These are phyloP conservation scores for Cryptotermes secundus DNA, from an alignment of 1,140 invertebrate genomes.

Conservation along the genomic window DNA sequence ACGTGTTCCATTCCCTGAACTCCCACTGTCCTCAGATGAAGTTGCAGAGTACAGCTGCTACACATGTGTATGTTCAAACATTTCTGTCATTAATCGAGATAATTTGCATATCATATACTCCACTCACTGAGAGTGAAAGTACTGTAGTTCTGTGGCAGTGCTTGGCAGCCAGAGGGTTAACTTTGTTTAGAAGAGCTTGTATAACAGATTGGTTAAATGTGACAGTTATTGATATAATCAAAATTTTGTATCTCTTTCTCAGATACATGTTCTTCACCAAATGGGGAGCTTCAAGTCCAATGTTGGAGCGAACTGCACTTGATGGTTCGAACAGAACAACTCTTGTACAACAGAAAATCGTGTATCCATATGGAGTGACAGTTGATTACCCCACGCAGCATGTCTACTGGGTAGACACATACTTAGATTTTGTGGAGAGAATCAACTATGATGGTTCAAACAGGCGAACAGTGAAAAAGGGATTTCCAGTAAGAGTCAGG, in stretches of 20 bases:
- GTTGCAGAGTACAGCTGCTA: too few relatives aligned
- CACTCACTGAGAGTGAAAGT: too few relatives aligned
- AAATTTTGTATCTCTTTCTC: constrained; percentile 24
- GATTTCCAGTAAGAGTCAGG: constrained; percentile 50
- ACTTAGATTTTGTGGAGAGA: constrained; percentile 70
- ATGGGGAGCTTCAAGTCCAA: constrained; percentile 60
- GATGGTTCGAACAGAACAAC: constrained; percentile 58
- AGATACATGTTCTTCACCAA: constrained; percentile 78
- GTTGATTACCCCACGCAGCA: constrained; percentile 70
- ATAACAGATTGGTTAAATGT: background rate
- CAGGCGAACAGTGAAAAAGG: constrained; percentile 63
- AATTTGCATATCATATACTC: too few relatives aligned
- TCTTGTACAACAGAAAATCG: constrained; percentile 63
- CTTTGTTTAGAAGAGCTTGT: too few relatives aligned
- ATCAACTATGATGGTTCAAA: constrained; percentile 68
- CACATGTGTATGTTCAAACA: too few relatives aligned
- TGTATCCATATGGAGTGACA: constrained; percentile 70
- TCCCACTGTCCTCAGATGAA: too few relatives aligned
- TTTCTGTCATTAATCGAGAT: too few relatives aligned
- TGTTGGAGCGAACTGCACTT: constrained; percentile 61
- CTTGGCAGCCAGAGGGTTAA: too few relatives aligned
- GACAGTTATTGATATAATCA: background rate
- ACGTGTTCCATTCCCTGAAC: too few relatives aligned
- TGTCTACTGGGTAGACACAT: constrained; percentile 79
- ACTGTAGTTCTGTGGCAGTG: too few relatives aligned